Evolutionary conservation across 2,797 vertebrate genomes (phyloP).

Genomic region (Acropternis orthonyx): DNA sequence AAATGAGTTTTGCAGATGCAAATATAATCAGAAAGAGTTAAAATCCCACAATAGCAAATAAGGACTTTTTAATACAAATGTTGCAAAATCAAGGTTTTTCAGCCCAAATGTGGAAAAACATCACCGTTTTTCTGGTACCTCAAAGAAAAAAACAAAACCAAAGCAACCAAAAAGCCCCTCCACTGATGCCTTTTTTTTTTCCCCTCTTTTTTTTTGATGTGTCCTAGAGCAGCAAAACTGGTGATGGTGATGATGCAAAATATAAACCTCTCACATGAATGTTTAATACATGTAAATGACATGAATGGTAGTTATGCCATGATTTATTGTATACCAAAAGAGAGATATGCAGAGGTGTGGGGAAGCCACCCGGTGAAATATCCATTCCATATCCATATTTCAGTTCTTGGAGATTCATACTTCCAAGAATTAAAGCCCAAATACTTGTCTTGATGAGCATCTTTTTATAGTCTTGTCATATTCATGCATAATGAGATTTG

Average conservation of each 20-base stretch:
- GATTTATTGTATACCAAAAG: neutral
- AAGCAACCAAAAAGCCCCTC: rapidly evolving
- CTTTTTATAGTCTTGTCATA: conserved; percentile 4
- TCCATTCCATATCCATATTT: neutral
- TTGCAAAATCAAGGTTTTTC: neutral
- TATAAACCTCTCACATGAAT: neutral
- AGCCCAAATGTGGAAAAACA: neutral
- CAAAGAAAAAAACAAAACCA: neutral
- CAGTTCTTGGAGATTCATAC: neutral
- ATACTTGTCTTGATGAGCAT: neutral
- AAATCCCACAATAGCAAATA: neutral
- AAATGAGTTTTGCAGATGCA: neutral
- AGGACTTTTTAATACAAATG: neutral
- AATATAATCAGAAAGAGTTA: neutral
- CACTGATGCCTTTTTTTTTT: too few relatives aligned
- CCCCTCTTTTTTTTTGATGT: neutral
- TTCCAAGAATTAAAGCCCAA: neutral
- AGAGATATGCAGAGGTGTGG: neutral
- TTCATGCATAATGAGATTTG: neutral
- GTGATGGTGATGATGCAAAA: neutral
- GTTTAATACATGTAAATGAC: neutral
- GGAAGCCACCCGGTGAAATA: neutral
- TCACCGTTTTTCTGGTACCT: neutral
- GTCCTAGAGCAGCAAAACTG: neutral
- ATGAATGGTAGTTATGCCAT: neutral